A percentile compares a stretch with the other conserved stretches of the same genome.
Evolutionary conservation across 2,797 vertebrate genomes (phyloP).

Genomic region (Cuniculus paca): DNA sequence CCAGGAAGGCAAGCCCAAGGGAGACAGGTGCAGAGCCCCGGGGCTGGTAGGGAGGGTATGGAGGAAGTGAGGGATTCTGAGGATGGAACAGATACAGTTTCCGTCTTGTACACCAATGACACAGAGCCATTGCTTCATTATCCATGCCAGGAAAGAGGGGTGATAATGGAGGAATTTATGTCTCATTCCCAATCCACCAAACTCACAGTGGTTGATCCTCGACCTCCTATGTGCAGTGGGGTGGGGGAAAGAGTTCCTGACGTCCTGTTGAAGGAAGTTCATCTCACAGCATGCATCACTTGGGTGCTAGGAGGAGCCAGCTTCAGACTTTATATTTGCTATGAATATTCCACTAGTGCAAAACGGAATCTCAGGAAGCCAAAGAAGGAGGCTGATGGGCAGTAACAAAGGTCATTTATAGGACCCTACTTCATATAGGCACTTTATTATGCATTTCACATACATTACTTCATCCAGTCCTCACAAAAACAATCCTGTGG

Average conservation of each 20-base stretch:
- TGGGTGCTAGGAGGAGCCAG: neutral
- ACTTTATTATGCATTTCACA: neutral
- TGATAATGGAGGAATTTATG: neutral
- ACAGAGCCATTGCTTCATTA: neutral
- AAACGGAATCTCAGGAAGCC: constrained; percentile 5
- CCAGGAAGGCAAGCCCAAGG: neutral
- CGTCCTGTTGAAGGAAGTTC: neutral
- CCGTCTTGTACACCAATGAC: neutral
- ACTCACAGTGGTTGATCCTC: neutral
- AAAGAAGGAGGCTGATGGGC: neutral
- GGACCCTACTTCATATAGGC: neutral
- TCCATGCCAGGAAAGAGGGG: neutral
- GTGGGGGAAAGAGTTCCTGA: neutral
- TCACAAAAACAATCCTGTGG: neutral
- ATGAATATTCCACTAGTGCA: neutral
- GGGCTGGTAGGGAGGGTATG: neutral
- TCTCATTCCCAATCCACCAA: neutral
- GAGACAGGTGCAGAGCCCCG: neutral
- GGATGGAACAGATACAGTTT: neutral
- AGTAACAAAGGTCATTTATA: neutral
- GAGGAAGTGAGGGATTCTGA: neutral
- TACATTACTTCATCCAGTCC: neutral
- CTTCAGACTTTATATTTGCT: neutral
- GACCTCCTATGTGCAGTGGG: neutral
- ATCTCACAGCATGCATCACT: neutral